Evolutionary conservation across 2,888 invertebrate species (phyloP), one percentile per base, ranked within the genome.

Genomic region (Hemistola chrysoprasaria): DNA sequence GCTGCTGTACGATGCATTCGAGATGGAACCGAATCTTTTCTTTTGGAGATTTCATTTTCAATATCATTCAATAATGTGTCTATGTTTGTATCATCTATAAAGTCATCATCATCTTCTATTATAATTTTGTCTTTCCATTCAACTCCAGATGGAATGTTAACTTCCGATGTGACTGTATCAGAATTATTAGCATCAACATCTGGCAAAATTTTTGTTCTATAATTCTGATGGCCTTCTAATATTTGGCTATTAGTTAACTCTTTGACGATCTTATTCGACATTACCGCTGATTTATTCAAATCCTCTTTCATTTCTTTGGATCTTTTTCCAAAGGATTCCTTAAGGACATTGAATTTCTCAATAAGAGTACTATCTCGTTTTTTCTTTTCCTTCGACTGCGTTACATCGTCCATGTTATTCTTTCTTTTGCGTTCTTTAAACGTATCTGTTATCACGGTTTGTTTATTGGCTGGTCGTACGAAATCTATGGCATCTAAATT

Each of bases 351-450:
- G 28, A 82, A 65, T 41, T 78, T 75, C 33, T 80, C 63, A 28
- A 84, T 55, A 7, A 83, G 22, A 48, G 61, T 56, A 47, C 48
- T 70, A 6, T 79, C 74, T 6, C 80, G 65, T 65, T 78, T 86
- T 40, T 69, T 82, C 47, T 87, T 87, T 62, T 85, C 82, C 47
- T 73, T 80, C 0, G 64, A 67, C 20, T 72, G 68, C 22, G 61
- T 44, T 31, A 67, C 57, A 31, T 66, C 65, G 7, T 59, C 45
- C 27, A 47, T 45, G 33, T 50, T 56, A 10, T 41, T 63, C 40
- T 73, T 86, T 50, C 83, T 71, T 60, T 85, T 86, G 2, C 79
- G 68, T 53, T 72, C 61, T 58, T 71, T 75, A 32, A 64, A 73
- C 6, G 55, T 59, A 25, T 78, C 75, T 6, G 70, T 74, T 50